Percentiles rank a stretch among this genome's conserved stretches.
These are phyloP conservation scores for Falco rusticolus DNA, from an alignment of 2,797 vertebrate genomes.

Conservation along the genomic window DNA sequence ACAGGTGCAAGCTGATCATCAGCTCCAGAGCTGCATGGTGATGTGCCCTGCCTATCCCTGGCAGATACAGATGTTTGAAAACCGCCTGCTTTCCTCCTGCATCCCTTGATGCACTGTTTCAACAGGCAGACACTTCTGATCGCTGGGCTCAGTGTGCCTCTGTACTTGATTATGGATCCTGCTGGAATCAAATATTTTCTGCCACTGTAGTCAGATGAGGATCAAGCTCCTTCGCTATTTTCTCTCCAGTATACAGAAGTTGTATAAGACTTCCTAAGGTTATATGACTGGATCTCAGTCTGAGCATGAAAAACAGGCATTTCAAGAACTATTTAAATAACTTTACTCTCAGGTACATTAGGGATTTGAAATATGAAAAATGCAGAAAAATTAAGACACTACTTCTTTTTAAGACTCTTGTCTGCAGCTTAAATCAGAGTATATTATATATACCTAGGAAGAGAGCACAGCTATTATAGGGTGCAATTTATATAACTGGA, in stretches of 20 bases:
- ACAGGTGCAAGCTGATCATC: accelerated
- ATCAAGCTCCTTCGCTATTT: neutral
- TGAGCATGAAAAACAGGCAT: neutral
- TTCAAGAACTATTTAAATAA: neutral
- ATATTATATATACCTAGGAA: neutral
- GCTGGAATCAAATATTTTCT: neutral
- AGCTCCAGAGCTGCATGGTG: accelerated
- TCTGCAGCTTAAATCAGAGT: neutral
- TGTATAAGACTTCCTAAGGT: neutral
- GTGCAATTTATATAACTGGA: neutral
- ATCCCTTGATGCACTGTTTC: neutral
- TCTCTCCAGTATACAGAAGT: neutral
- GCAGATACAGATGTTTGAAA: neutral
- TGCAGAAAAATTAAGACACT: neutral
- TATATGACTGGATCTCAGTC: neutral
- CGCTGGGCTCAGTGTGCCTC: neutral
- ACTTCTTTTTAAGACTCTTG: neutral
- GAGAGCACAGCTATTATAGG: neutral
- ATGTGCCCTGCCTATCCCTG: neutral
- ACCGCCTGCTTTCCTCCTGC: neutral
- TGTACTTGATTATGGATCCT: neutral
- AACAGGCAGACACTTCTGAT: neutral
- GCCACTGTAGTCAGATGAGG: neutral
- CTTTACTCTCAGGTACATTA: neutral
- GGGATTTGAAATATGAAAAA: neutral